A percentile compares a stretch with the other conserved stretches of the same genome.
Evolutionary conservation across 2,797 vertebrate genomes (phyloP).

Genomic region (Bradypodion ventrale): DNA sequence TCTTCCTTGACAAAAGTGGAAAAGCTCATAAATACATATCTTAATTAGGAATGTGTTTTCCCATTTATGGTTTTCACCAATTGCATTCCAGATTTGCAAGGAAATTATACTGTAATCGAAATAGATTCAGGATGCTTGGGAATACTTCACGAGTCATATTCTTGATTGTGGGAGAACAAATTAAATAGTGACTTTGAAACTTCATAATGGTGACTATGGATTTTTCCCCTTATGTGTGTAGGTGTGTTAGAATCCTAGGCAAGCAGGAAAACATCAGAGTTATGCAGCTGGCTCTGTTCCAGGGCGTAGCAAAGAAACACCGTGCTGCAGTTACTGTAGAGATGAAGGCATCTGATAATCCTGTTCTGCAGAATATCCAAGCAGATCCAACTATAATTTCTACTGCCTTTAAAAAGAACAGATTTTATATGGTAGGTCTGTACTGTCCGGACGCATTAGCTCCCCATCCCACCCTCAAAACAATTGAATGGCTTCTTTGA

Average conservation of each 20-base stretch:
- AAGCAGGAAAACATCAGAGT: constrained; percentile 97
- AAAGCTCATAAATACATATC: background rate
- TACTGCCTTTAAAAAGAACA: constrained; percentile 97
- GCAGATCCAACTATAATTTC: constrained; percentile 94
- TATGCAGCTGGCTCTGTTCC: constrained; percentile 91
- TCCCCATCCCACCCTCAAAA: background rate
- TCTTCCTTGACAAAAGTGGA: background rate
- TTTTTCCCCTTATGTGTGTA: constrained; percentile 63
- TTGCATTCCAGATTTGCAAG: background rate
- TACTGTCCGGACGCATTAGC: background rate
- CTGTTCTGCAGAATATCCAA: constrained; percentile 87
- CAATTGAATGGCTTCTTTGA: background rate
- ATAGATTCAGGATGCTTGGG: background rate
- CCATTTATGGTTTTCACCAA: background rate
- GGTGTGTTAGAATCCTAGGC: constrained; percentile 95
- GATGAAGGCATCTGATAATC: constrained; percentile 98
- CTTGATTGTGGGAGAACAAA: background rate
- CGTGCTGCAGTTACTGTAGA: constrained; percentile 91
- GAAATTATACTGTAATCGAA: background rate
- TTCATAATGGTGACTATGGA: background rate
- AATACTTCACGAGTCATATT: background rate
- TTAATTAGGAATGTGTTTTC: background rate
- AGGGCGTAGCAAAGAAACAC: constrained; percentile 89
- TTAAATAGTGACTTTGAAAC: background rate
- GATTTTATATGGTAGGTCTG: constrained; percentile 91